Evolutionary conservation across 2,797 vertebrate genomes (phyloP), one percentile per base, ranked within the genome.

Genomic region (Phataginus tetradactyla): DNA sequence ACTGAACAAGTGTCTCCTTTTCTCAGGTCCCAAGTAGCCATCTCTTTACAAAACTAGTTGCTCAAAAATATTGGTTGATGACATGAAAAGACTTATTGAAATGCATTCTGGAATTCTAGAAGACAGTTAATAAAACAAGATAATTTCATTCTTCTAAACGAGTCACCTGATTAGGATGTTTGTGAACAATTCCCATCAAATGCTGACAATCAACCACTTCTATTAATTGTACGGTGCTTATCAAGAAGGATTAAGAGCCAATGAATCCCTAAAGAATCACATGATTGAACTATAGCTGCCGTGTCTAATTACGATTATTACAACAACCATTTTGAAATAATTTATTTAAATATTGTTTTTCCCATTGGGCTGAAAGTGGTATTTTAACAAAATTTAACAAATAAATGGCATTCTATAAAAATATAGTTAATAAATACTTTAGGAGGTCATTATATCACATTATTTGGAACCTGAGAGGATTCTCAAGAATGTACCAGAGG

Each of bases 41-140:
- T 87, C 34, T 75, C 53, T 95, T 87, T 63, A 49, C 1, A 86
- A 93, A 51, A 61, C 21, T 23, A 72, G 29, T 72, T 95, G 39
- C 42, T 77, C 20, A 51, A 79, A 87, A 61, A 71, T 49, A 4
- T 20, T 79, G 15, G 18, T 66, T 86, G 32, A 61, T 34, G 23
- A 88, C 75, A 86, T 15, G 10, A 86, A 96, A 95, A 89, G 0
- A 0, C 37, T 81, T 86, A 84, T 75, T 37, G 27, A 90, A 93
- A 87, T 63, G 25, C 14, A 39, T 84, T 51, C 12, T 27, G 49
- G 15, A 10, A 64, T 6, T 37, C 15, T 81, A 49, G 49, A 96
- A 91, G 96, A 91, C 39, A 97, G 55, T 88, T 90, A 72, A 2
- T 69, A 91, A 84, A 94, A 63, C 25, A 61, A 90, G 72, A 51